Evolutionary conservation across 2,113 vertebrate genomes (phyloP).

Genomic region (Pongo abelii): DNA sequence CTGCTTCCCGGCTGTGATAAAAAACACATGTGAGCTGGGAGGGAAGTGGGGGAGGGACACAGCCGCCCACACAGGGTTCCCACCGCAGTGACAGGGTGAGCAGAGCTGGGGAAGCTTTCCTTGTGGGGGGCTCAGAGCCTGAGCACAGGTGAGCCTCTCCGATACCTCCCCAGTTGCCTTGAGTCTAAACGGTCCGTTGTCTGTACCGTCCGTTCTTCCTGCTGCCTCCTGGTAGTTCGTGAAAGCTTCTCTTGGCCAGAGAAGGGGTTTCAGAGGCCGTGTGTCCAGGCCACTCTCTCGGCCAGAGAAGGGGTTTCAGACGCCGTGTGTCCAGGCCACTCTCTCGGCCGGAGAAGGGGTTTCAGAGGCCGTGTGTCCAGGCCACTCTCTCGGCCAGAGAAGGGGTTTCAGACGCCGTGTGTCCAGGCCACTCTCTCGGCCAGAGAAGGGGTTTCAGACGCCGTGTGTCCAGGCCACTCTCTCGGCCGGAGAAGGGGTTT

Average conservation of each 20-base stretch:
- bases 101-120: rapidly evolving
- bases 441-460: too few species aligned
- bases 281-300: rapidly evolving
- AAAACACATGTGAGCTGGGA: neutral
- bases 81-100: rapidly evolving
- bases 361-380: too few species aligned
- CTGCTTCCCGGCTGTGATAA: neutral
- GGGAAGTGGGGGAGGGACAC: rapidly evolving
- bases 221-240: rapidly evolving
- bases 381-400: too few species aligned
- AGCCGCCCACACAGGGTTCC: rapidly evolving
- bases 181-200: rapidly evolving
- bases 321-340: rapidly evolving
- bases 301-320: neutral
- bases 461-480: too few species aligned
- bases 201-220: rapidly evolving
- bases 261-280: neutral
- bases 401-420: too few species aligned
- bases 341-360: too few species aligned
- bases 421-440: too few species aligned
- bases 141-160: rapidly evolving
- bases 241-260: neutral
- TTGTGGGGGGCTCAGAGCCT: rapidly evolving
- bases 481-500: too few species aligned
- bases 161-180: rapidly evolving